Evolutionary conservation across 2,888 invertebrate genomes (phyloP).

Genomic region (Agriopis marginaria): DNA sequence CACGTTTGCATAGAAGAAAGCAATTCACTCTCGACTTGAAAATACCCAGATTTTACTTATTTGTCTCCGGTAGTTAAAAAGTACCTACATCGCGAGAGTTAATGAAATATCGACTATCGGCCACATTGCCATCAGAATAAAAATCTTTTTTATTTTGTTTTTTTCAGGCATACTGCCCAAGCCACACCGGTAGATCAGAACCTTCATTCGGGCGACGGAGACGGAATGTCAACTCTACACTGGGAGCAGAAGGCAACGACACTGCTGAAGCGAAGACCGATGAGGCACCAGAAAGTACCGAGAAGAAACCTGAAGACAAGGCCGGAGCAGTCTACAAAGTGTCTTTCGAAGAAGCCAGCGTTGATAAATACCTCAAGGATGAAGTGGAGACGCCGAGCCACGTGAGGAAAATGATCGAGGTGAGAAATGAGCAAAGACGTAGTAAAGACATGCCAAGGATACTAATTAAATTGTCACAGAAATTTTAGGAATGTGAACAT

Average conservation of each 20-base stretch:
- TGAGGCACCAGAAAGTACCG: conserved; percentile 50
- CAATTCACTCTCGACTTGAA: no score
- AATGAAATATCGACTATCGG: background rate
- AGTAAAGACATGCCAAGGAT: background rate
- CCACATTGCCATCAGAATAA: background rate
- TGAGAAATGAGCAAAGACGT: conserved; percentile 58
- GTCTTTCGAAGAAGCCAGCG: conserved; percentile 73
- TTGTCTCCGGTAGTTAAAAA: no score
- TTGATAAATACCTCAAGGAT: conserved; percentile 80
- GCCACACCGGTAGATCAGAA: conserved; percentile 93
- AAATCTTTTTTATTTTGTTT: background rate
- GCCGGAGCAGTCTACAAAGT: conserved; percentile 69
- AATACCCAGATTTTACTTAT: no score
- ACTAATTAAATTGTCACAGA: background rate
- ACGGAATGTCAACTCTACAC: conserved; percentile 82
- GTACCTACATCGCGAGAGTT: no score
- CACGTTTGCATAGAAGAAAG: no score
- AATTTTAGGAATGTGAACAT: no score
- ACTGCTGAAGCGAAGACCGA: conserved; percentile 65
- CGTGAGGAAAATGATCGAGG: conserved; percentile 96
- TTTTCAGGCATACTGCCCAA: conserved; percentile 92
- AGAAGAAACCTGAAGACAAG: conserved; percentile 44
- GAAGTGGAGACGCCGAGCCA: conserved; percentile 89
- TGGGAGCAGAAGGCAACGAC: conserved; percentile 61
- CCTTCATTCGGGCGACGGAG: conserved; percentile 93